Percentiles rank a stretch among this genome's conserved stretches.
Evolutionary conservation across 2,888 invertebrate genomes (phyloP).

Genomic region (Apamea epomidion): DNA sequence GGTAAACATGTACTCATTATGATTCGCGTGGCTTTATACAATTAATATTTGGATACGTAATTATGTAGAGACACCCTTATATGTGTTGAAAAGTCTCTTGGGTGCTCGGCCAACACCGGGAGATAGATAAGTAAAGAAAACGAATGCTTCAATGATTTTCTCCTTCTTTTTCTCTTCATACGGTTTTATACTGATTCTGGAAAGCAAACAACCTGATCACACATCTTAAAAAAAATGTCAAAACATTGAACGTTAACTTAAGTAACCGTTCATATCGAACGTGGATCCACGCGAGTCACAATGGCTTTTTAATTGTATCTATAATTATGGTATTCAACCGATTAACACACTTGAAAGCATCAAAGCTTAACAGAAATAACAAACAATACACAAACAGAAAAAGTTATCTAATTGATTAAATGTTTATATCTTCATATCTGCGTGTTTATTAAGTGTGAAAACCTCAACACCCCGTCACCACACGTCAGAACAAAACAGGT

Average conservation of each 20-base stretch:
- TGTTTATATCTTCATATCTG: constrained; percentile 36
- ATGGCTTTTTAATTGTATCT: neutral
- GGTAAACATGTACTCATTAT: constrained; percentile 22
- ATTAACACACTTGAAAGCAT: neutral
- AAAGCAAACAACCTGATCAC: neutral
- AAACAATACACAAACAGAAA: constrained; percentile 3
- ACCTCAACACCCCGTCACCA: constrained; percentile 19
- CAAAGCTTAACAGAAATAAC: neutral
- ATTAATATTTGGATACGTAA: neutral
- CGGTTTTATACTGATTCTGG: neutral
- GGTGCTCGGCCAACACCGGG: no score
- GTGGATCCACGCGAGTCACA: no score
- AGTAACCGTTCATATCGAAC: neutral
- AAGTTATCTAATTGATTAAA: constrained; percentile 6
- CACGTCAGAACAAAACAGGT: constrained; percentile 50
- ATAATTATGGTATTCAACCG: no score
- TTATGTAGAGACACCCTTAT: neutral
- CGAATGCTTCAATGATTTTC: neutral
- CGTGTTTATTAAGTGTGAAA: constrained; percentile 45
- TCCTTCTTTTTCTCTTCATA: neutral
- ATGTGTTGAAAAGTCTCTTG: neutral
- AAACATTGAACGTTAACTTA: neutral
- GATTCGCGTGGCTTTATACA: constrained; percentile 26
- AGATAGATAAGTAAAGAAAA: neutral
- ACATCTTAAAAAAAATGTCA: neutral